A percentile compares a stretch with the other conserved stretches of the same genome.
phyloP scores from a whole-genome alignment of 1,140 invertebrate genomes.

The Hyles vespertilio region DNA sequence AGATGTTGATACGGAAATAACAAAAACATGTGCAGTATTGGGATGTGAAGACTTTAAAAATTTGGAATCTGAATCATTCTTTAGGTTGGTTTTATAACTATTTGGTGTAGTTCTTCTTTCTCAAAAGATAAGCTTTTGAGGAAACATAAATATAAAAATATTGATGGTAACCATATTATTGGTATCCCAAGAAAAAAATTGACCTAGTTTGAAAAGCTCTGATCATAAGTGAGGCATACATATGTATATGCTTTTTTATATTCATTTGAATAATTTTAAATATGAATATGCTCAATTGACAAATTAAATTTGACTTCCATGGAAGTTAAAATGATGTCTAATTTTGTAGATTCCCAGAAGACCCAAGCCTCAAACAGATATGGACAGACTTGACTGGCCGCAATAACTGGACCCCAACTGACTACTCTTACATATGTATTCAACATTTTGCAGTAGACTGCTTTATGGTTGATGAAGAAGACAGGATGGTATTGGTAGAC shows the following conservation, averaged over 20 bases:
- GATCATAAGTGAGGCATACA: too few species aligned
- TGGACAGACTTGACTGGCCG: conserved; percentile 66
- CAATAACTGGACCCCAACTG: conserved; percentile 66
- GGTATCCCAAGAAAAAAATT: too few species aligned
- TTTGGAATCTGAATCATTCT: conserved; percentile 54
- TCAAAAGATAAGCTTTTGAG: too few species aligned
- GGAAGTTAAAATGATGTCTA: too few species aligned
- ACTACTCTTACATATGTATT: conserved; percentile 66
- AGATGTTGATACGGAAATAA: conserved; percentile 58
- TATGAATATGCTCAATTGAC: too few species aligned
- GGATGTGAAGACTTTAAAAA: conserved; percentile 67
- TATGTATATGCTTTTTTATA: too few species aligned
- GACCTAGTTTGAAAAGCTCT: too few species aligned
- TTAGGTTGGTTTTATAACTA: conserved; percentile 35
- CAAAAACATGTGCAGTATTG: conserved; percentile 62
- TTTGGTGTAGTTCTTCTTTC: too few species aligned
- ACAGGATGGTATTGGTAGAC: conserved; percentile 48
- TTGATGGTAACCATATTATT: too few species aligned
- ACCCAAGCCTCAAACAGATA: conserved; percentile 46
- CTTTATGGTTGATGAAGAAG: conserved; percentile 46
- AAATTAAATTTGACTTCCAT: too few species aligned
- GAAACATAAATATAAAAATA: background rate
- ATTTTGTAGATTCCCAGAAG: conserved; percentile 56
- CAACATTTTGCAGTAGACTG: conserved; percentile 66
- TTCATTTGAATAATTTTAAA: too few species aligned